A percentile compares a stretch with the other conserved stretches of the same genome.
Evolutionary conservation across 2,888 invertebrate species (phyloP).

Genomic region (Meiosimyza platycephala): DNA sequence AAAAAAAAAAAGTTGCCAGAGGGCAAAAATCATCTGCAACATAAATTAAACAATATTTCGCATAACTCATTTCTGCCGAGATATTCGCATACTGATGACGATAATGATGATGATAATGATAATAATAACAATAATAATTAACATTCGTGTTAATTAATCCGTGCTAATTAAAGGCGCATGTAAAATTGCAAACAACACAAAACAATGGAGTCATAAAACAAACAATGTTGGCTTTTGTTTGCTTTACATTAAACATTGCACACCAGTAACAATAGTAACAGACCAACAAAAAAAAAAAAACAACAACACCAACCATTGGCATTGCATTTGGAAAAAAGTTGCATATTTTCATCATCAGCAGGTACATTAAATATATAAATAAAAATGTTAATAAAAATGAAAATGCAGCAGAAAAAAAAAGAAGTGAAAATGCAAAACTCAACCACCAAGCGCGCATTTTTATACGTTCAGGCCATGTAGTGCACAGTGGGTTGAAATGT

Average conservation of each 20-base stretch:
- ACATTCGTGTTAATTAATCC: slow-evolving; percentile 34
- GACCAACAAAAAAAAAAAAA: slow-evolving; percentile 15
- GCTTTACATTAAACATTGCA: slow-evolving; percentile 31
- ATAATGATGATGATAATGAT: no score
- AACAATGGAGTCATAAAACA: slow-evolving; percentile 16
- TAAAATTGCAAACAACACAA: slow-evolving; percentile 15
- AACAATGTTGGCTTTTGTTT: slow-evolving; percentile 1
- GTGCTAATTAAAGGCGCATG: slow-evolving; percentile 30
- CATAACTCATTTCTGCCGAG: no score
- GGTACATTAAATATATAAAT: background rate
- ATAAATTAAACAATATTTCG: no score
- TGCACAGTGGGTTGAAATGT: no score
- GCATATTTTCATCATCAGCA: background rate
- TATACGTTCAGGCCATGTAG: no score
- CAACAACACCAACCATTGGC: background rate
- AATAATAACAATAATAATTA: slow-evolving; percentile 11
- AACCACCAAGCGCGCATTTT: background rate
- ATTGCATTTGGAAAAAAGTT: background rate
- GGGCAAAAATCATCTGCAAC: no score
- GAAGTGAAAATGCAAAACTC: background rate
- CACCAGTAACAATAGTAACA: slow-evolving; percentile 32
- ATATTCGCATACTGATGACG: no score
- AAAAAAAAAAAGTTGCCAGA: no score
- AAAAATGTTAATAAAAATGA: slow-evolving; percentile 3
- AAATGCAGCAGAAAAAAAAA: background rate